Conservation (phyloP, 2,888 invertebrate genomes). For the Brachylomia viminalis region DNA sequence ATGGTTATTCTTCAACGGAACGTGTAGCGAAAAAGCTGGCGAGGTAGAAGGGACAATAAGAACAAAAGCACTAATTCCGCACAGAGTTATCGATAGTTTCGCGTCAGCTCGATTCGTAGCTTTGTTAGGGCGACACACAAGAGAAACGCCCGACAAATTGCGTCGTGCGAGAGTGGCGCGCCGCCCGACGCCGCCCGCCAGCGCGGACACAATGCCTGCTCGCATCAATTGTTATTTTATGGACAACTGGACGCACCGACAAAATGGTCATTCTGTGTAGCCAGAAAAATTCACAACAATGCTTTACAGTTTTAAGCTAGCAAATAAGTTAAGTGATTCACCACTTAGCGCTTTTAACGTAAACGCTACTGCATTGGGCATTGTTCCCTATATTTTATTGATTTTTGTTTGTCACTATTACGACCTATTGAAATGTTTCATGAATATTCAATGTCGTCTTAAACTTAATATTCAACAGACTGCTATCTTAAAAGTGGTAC, state of each 20-base stretch:
- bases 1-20: constrained; percentile 73
- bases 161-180: constrained; percentile 76
- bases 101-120: constrained; percentile 83
- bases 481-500: background rate
- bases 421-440: constrained; percentile 29
- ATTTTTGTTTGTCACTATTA: constrained; percentile 23
- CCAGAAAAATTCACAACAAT: constrained; percentile 69
- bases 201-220: constrained; percentile 76
- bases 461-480: background rate
- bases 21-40: constrained; percentile 68
- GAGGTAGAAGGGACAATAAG: constrained; percentile 70
- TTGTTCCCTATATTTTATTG: constrained; percentile 52
- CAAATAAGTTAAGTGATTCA: constrained; percentile 59
- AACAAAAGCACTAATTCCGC: constrained; percentile 84
- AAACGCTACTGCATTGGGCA: constrained; percentile 19
- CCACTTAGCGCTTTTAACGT: constrained; percentile 38
- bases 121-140: constrained; percentile 84
- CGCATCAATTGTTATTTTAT: constrained; percentile 84
- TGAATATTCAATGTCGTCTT: constrained; percentile 25
- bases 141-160: constrained; percentile 87
- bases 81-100: constrained; percentile 83
- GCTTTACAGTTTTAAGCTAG: constrained; percentile 65
- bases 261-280: constrained; percentile 68
- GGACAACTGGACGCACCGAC: constrained; percentile 75
- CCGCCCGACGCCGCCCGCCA: constrained; percentile 54